Base-by-base conservation (phyloP, 2,888 invertebrate genomes). In the Orgyia antiqua region DNA sequence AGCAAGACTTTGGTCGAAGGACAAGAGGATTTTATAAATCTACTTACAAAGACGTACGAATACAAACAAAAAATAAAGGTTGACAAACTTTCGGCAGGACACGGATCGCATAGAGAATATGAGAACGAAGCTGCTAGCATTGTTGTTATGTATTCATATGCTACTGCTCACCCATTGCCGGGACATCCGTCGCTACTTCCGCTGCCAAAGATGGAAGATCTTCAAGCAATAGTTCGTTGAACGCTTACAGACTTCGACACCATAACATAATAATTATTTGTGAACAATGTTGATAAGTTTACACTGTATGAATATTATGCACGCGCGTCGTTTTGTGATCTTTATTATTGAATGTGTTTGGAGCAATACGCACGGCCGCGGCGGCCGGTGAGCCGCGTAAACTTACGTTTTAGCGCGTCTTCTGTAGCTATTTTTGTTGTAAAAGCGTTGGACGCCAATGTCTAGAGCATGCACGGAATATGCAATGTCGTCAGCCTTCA, bases 391-490 rank as follows among this genome's bases (percentile, higher is more conserved):
- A 70, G 63, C 71, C 61, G 69, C 61, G 80, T 74, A 75, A 76
- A 79, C 82, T 80, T 77, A 63, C 77, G 76, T 72, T 63, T 62
- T 68, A 70, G 69, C 72, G 67, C 75, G 77, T 80, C 79, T 83
- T 82, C 73, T 44, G 75, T 67, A 70, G 84, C 82, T 86, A 86
- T 86, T 86, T 86, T 86, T 84, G 84, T 82, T 83, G 82, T 82
- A 78, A 74, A 80, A 79, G 71, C 72, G 78, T 69, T 75, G 76
- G 66, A 79, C 76, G 82, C 79, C 84, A 86, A 84, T 82, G 84
- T 84, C 84, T 78, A 82, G 82, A 80, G 80, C 84, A 84, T 82
- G 84, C 79, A 82, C 58, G 75, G 84, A 86, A 86, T 86, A 86
- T 84, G 84, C 86, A 84, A 84, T 86, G 78, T 72, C 78, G 76